Evolutionary conservation across 2,888 invertebrate species (phyloP).

Genomic region (Hirtodrosophila confusa): DNA sequence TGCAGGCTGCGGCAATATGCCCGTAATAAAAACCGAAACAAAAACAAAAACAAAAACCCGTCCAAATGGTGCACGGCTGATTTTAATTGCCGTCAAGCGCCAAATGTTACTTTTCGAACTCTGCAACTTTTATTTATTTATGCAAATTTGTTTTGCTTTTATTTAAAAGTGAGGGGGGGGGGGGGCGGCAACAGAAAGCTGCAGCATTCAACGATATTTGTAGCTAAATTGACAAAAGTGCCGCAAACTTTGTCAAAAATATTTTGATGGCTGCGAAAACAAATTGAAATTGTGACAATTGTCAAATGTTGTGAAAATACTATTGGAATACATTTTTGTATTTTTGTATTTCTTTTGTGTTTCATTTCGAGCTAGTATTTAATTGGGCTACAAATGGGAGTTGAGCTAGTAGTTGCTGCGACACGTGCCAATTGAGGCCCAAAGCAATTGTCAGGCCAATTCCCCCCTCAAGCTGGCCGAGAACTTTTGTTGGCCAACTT

Average conservation of each 20-base stretch:
- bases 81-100: slow-evolving; percentile 74
- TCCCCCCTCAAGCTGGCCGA: slow-evolving; percentile 25
- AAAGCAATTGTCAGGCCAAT: slow-evolving; percentile 32
- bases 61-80: slow-evolving; percentile 44
- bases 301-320: slow-evolving; percentile 40
- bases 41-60: slow-evolving; percentile 20
- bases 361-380: slow-evolving; percentile 11
- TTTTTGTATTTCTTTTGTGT: slow-evolving; percentile 21
- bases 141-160: slow-evolving; percentile 63
- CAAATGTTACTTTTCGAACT: slow-evolving; percentile 69
- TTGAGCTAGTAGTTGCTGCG: slow-evolving; percentile 8
- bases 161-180: not conserved
- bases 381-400: slow-evolving; percentile 48
- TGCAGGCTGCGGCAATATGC: slow-evolving; percentile 2
- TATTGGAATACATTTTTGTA: slow-evolving; percentile 21
- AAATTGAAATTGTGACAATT: slow-evolving; percentile 71
- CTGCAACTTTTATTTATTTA: slow-evolving; percentile 76
- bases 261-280: slow-evolving; percentile 57
- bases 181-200: not conserved
- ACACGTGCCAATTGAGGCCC: slow-evolving; percentile 36
- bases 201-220: slow-evolving; percentile 55
- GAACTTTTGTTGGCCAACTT: slow-evolving; percentile 30
- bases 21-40: slow-evolving; percentile 29
- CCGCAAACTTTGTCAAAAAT: slow-evolving; percentile 45
- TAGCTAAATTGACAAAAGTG: slow-evolving; percentile 66